Evolutionary conservation across 1,140 invertebrate species (phyloP), one percentile per base, ranked within the genome.

Genomic region (Galleria mellonella): DNA sequence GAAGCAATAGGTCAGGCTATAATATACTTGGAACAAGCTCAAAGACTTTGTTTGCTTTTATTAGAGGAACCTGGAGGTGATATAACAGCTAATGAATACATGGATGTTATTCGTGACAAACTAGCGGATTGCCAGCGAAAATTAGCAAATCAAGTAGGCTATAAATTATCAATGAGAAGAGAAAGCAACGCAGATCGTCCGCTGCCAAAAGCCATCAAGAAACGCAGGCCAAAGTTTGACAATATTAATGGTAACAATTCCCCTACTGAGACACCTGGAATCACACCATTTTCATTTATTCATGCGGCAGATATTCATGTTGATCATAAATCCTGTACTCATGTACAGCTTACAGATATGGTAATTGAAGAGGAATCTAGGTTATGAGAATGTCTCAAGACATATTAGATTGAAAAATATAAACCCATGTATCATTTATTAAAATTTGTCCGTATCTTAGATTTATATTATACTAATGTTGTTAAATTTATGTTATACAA

Each of bases 11-110:
- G 82, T 33, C 89, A 91, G 57, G 90, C 90, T 17, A 72, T 87
- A 1, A 87, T 91, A 12, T 94, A 93, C 50, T 69, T 94, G 8
- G 87, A 91, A 37, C 93, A 94, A 53, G 89, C 91, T 0, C 88
- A 90, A 41, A 87, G 92, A 41, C 78, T 95, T 2, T 88, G 89
- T 13, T 86, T 87, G 33, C 68, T 94, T 0, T 81, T 94, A 9
- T 81, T 86, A 28, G 91, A 92, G 11, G 77, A 88, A 33, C 75
- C 82, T 2, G 77, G 72, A 29, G 83, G 84, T 12, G 86, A 89
- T 31, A 59, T 56, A 0, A 70, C 84, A 9, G 89, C 88, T 0
- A 72, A 73, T 29, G 79, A 87, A 31, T 90, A 88, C 64, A 53
- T 86, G 4, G 74, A 86, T 7, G 77, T 84, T 1, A 87, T 91